Evolutionary conservation across 2,888 invertebrate species (phyloP), one percentile per base, ranked within the genome.

Genomic region (Dione vanillae): DNA sequence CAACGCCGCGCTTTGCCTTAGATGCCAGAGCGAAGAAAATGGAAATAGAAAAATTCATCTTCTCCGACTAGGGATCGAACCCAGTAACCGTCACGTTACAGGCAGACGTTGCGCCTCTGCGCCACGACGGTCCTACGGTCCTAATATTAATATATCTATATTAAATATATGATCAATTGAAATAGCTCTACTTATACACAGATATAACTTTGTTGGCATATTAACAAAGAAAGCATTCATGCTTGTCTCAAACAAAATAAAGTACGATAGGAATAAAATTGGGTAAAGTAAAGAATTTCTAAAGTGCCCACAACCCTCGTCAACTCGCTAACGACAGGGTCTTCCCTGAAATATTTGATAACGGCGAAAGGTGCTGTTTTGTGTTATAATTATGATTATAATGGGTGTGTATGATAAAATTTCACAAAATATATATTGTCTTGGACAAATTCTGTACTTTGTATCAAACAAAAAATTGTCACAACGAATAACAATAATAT

Each of bases 301-400:
- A 73, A 73, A 65, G 70, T 68, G 65, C 43, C 65, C 69, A 43
- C 59, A 51, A 72, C 64, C 67, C 67, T 70, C 65, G 65, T 70
- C 73, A 70, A 45, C 65, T 49, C 61, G 54, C 43, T 47, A 59
- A 65, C 56, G 70, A 68, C 65, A 62, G 35, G 65, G 27, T 47
- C 47, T 47, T 66, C 47, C 66, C 37, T 41, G n/a, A 56, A 65
- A 71, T 69, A 71, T 71, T 65, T 71, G 64, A 68, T 58, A 65
- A 35, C 64, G 35, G 54, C 19, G 20, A 65, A 61, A 56, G 43
- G 27, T 19, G 47, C 20, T 45, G 37, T 37, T 27, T 65, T 64
- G 54, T 66, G 14, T 41, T 41, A 51, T 54, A 70, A 66, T 54
- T 58, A 64, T n/a, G 41, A 49, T 45, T 52, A 68, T 59, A 68